A percentile compares a stretch with the other conserved stretches of the same genome.
phyloP scores from a whole-genome alignment of 2,888 invertebrate genomes.

The Deilephila porcellus region DNA sequence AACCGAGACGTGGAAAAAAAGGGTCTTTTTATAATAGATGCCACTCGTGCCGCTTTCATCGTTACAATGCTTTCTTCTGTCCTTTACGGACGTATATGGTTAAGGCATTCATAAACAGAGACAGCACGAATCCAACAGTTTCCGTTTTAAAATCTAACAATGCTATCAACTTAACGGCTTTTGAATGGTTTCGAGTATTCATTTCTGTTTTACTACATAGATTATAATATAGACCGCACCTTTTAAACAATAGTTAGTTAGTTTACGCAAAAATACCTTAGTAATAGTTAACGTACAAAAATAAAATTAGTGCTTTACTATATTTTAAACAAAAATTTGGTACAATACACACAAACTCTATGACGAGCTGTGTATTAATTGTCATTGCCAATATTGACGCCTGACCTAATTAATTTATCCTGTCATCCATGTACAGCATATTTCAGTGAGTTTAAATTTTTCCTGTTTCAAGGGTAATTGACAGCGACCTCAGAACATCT shows the following conservation, averaged over 20 bases:
- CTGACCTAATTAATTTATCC: too few species aligned
- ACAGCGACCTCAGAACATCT: neutral
- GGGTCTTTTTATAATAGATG: constrained; percentile 50
- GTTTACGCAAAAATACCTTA: too few species aligned
- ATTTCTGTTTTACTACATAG: too few species aligned
- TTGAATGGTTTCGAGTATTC: neutral
- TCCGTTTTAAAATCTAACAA: constrained; percentile 5
- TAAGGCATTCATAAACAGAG: constrained; percentile 34
- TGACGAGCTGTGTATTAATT: too few species aligned
- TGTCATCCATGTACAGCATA: too few species aligned
- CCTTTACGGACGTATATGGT: constrained; percentile 9
- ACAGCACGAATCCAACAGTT: constrained; percentile 29
- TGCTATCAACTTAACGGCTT: constrained; percentile 6
- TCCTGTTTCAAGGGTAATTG: neutral
- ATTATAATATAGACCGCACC: neutral
- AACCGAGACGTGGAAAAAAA: constrained; percentile 49
- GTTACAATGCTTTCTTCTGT: constrained; percentile 26
- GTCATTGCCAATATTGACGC: too few species aligned
- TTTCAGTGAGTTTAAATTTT: too few species aligned
- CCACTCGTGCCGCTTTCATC: constrained; percentile 36
- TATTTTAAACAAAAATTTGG: too few species aligned
- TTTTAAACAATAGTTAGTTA: too few species aligned
- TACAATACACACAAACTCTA: too few species aligned
- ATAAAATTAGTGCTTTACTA: too few species aligned
- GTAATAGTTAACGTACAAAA: too few species aligned